Evolutionary conservation across 2,113 vertebrate species (phyloP).

Genomic region (Crotalus helleri): DNA sequence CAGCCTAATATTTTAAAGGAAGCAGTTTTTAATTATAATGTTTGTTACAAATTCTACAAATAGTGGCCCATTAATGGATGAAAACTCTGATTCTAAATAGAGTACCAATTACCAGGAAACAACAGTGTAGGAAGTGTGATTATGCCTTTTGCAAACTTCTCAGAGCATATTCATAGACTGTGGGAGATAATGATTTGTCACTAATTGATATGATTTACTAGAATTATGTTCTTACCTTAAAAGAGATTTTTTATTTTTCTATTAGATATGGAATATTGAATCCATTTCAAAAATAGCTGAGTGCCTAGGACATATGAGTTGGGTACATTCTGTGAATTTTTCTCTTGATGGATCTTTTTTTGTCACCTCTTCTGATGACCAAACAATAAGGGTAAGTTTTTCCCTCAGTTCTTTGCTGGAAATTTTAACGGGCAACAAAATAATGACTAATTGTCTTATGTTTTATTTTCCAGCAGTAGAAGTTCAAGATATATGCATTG

Average conservation of each 20-base stretch:
- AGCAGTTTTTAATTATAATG: background rate
- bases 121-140: background rate
- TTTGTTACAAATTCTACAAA: background rate
- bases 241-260: background rate
- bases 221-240: background rate
- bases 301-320: constrained; percentile 92
- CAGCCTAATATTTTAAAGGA: background rate
- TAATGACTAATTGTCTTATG: background rate
- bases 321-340: constrained; percentile 89
- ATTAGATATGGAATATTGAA: constrained; percentile 88
- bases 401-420: constrained; percentile 28
- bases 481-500: background rate
- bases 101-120: background rate
- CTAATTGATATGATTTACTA: background rate
- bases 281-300: constrained; percentile 85
- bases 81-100: background rate
- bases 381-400: constrained; percentile 86
- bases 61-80: background rate
- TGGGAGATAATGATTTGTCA: background rate
- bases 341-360: constrained; percentile 87
- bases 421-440: background rate
- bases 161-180: background rate
- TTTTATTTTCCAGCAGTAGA: background rate
- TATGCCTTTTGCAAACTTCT: background rate
- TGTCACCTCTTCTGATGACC: constrained; percentile 93